A percentile compares a stretch with the other conserved stretches of the same genome.
phyloP scores from a whole-genome alignment of 2,888 invertebrate genomes.

The Stenodera caucasica region DNA sequence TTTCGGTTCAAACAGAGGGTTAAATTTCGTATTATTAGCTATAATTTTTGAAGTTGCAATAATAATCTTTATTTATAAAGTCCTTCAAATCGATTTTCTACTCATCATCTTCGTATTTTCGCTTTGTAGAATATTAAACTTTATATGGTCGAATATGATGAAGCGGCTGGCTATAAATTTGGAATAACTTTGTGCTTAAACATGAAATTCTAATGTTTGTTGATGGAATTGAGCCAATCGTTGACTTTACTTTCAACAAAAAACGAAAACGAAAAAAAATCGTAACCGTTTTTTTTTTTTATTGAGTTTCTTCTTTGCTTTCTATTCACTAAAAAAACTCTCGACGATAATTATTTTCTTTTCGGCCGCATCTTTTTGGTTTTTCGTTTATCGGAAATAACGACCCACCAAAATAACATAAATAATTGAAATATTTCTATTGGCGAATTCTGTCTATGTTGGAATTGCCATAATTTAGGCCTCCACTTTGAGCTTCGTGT shows the following conservation, averaged over 20 bases:
- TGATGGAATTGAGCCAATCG: conserved; percentile 41
- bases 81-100: conserved; percentile 21
- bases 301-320: not conserved
- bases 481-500: not conserved
- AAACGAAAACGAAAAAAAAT: not conserved
- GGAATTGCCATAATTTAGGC: not conserved
- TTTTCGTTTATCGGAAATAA: not conserved
- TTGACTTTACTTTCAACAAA: not conserved
- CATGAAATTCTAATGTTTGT: conserved; percentile 47
- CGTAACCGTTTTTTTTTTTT: not conserved
- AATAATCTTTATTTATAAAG: too few species aligned
- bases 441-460: not conserved
- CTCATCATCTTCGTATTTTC: conserved; percentile 14
- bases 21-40: too few species aligned
- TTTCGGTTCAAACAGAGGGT: too few species aligned
- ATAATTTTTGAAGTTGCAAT: too few species aligned
- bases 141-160: conserved; percentile 30
- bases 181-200: conserved; percentile 45
- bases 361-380: not conserved
- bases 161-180: conserved; percentile 42
- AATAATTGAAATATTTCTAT: not conserved
- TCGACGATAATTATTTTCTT: conserved; percentile 1
- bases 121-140: conserved; percentile 34
- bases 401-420: not conserved
- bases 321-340: not conserved